Percentiles rank a stretch among this genome's conserved stretches.
phyloP scores from a whole-genome alignment of 1,140 invertebrate genomes.

The Diorhabda carinulata region DNA sequence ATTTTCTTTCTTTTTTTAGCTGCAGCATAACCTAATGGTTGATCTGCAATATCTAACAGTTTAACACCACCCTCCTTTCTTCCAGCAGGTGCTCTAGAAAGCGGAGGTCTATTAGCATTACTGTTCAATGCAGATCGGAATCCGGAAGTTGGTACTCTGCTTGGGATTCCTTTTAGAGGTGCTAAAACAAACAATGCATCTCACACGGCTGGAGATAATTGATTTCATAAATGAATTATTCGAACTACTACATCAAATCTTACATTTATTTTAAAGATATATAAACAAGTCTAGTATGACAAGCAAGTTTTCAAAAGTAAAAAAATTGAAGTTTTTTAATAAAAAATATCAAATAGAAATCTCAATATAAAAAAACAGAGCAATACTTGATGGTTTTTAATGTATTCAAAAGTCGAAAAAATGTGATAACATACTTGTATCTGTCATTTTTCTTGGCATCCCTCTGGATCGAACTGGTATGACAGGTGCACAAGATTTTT shows the following conservation, averaged over 20 bases:
- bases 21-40: conserved; percentile 70
- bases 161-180: conserved; percentile 86
- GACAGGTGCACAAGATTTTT: conserved; percentile 82
- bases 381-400: not conserved
- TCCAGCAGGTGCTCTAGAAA: conserved; percentile 52
- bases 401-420: not conserved
- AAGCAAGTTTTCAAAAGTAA: too few species aligned
- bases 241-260: not conserved
- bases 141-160: conserved; percentile 65
- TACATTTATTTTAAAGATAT: too few species aligned
- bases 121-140: conserved; percentile 60
- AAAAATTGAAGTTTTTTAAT: too few species aligned
- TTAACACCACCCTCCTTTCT: conserved; percentile 89
- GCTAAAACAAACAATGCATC: conserved; percentile 53
- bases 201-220: too few species aligned
- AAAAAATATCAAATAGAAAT: too few species aligned
- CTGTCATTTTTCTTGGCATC: conserved; percentile 95
- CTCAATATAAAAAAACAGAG: too few species aligned
- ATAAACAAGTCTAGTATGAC: too few species aligned
- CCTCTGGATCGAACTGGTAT: conserved; percentile 88
- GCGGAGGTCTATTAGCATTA: conserved; percentile 48
- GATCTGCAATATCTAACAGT: conserved; percentile 88
- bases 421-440: conserved; percentile 70
- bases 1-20: conserved; percentile 56
- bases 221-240: too few species aligned